A percentile compares a stretch with the other conserved stretches of the same genome.
These are phyloP conservation scores for Falco naumanni DNA, from an alignment of 2,797 vertebrate genomes.

Conservation along the genomic window DNA sequence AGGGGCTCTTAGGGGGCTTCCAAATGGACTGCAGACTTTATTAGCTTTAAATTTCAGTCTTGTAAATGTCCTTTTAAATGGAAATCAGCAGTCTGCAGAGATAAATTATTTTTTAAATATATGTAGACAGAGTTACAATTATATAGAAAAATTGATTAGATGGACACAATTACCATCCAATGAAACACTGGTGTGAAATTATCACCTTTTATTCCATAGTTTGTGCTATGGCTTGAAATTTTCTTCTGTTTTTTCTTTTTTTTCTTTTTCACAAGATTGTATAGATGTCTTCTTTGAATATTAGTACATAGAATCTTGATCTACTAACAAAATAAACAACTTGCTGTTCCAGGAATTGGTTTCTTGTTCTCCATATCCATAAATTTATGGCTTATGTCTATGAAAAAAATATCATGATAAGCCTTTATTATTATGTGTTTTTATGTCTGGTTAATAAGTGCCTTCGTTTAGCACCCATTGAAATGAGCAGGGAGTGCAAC, in stretches of 20 bases:
- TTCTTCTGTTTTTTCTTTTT: neutral
- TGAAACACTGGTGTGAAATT: neutral
- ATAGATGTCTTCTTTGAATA: neutral
- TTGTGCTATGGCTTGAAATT: neutral
- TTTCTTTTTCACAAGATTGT: neutral
- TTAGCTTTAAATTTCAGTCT: slow-evolving; percentile 62
- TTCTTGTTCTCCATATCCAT: neutral
- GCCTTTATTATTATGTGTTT: neutral
- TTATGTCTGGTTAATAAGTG: neutral
- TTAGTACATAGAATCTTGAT: neutral
- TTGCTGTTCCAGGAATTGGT: neutral
- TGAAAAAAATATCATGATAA: neutral
- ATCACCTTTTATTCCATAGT: neutral
- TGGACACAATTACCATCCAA: neutral
- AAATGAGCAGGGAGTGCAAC: neutral
- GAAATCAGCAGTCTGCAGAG: slow-evolving; percentile 20
- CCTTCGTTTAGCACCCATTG: neutral
- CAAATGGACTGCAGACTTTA: slow-evolving; percentile 22
- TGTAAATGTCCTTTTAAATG: slow-evolving; percentile 48
- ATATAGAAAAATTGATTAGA: slow-evolving; percentile 28
- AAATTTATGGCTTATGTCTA: neutral
- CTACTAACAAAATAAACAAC: neutral
- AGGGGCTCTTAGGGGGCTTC: slow-evolving; percentile 2
- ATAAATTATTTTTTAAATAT: slow-evolving; percentile 46
- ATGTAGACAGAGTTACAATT: neutral